Conservation (phyloP, 2,888 invertebrate genomes). For the Polyploca ridens region DNA sequence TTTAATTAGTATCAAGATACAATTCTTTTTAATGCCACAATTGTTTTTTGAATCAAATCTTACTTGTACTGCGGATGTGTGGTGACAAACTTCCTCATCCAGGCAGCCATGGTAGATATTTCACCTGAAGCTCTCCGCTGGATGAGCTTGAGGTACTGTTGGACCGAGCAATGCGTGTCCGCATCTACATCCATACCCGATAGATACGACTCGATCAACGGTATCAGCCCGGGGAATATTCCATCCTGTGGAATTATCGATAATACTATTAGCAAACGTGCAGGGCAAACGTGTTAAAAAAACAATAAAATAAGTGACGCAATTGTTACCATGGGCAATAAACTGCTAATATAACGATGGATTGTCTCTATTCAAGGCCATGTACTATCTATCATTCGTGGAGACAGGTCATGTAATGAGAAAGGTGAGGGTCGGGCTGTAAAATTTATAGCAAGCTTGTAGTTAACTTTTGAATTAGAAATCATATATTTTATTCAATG, state of each 20-base stretch:
- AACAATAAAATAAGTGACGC: neutral
- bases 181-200: constrained; percentile 98
- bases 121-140: constrained; percentile 94
- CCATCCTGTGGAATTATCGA: constrained; percentile 84
- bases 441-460: neutral
- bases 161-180: constrained; percentile 98
- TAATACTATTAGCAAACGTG: neutral
- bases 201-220: constrained; percentile 96
- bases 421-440: neutral
- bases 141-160: constrained; percentile 97
- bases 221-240: constrained; percentile 97
- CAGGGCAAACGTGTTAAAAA: neutral
- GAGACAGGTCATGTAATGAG: neutral
- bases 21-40: neutral
- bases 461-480: too few relatives aligned
- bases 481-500: neutral
- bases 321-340: neutral
- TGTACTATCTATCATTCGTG: neutral
- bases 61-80: constrained; percentile 96
- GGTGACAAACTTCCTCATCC: constrained; percentile 96
- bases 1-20: neutral
- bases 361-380: neutral
- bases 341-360: neutral
- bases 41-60: constrained; percentile 45
- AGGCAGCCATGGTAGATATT: constrained; percentile 96